Evolutionary conservation across 1,140 invertebrate species (phyloP), one percentile per base, ranked within the genome.

Genomic region (Zaprionus nigranus): DNA sequence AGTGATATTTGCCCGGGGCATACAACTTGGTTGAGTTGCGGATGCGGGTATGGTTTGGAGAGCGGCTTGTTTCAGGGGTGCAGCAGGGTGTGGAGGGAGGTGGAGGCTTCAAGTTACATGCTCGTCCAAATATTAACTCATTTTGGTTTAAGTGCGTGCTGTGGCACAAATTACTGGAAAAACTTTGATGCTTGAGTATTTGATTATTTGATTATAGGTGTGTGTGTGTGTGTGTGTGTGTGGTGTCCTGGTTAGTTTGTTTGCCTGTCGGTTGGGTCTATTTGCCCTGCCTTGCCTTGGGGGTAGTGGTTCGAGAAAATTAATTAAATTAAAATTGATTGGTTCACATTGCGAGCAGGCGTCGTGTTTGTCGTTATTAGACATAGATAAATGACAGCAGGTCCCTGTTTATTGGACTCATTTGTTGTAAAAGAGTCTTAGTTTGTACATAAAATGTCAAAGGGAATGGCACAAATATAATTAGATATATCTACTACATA

Each of bases 291-390:
- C 38, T 49, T 54, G 30, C 59, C 30, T 34, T 34, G 54, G 71
- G 13, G 13, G 13, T 13, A 38, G 58, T 62, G 69, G 67, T 68
- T 78, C 71, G 77, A 61, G 58, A 75, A 78, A 76, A 88, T 86
- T 86, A 83, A 86, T 88, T 87, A 78, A 88, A 87, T 87, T 87
- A 83, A 87, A 87, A 83, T 83, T 88, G 83, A 87, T 87, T 83
- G 78, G 58, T 49, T 73, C 56, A 78, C 77, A 84, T 88, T 79
- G 67, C 46, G 36, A 24, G 20, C 77, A 88, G 82, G 56, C 66
- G 46, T n/a, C 58, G 53, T 51, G 26, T 36, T 7, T 11, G 6
- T 43, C 24, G n/a, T 56, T 60, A 49, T 60, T 53, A 60, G 51
- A 28, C 51, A 13, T 13, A 17, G 40, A 57, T 61, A 57, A 59